phyloP scores from a whole-genome alignment of 2,113 vertebrate genomes.

The Melozone crissalis region DNA sequence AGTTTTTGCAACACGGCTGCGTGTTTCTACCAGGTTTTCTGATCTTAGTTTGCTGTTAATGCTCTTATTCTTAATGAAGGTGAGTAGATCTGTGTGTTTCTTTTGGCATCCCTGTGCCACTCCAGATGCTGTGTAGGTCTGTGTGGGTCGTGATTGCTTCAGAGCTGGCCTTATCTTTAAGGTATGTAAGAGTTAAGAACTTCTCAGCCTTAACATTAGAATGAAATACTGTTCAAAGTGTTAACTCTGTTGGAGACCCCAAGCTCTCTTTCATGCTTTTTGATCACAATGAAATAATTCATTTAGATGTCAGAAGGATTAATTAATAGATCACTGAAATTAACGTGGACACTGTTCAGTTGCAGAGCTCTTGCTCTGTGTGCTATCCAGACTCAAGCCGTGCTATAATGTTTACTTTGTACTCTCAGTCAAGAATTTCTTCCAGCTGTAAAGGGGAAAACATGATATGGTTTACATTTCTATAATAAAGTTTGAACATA shows the following conservation, averaged over 20 bases:
- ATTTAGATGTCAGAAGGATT: background rate
- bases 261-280: background rate
- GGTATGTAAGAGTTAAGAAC: background rate
- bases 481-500: background rate
- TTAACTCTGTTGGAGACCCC: background rate
- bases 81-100: background rate
- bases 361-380: background rate
- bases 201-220: background rate
- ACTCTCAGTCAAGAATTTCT: background rate
- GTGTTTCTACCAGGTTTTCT: background rate
- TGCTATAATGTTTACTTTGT: slow-evolving; percentile 2
- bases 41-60: background rate
- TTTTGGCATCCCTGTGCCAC: background rate
- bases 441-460: slow-evolving; percentile 1
- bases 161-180: background rate
- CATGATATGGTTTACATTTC: background rate
- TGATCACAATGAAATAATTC: background rate
- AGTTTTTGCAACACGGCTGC: accelerated
- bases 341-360: background rate
- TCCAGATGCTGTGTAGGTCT: background rate
- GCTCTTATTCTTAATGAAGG: background rate
- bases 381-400: background rate
- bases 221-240: background rate
- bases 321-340: slow-evolving; percentile 8
- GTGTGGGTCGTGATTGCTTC: background rate